These are phyloP conservation scores for Listronotus bonariensis DNA, from an alignment of 1,140 invertebrate species.

Conservation along the genomic window DNA sequence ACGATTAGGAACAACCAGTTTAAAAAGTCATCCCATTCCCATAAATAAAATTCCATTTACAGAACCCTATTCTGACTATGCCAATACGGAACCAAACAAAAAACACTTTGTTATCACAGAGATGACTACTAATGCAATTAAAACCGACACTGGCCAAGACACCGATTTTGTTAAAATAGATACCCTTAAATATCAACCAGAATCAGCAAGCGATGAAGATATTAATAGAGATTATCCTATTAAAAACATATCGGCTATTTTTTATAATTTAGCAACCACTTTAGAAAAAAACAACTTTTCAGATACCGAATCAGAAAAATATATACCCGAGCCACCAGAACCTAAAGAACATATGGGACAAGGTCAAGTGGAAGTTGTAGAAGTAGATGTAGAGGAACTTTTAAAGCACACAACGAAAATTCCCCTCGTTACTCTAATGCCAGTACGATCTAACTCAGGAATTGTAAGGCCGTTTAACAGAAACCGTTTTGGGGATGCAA, in stretches of 20 bases:
- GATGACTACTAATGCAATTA: conserved; percentile 32
- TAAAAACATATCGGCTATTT: conserved; percentile 45
- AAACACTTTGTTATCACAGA: conserved; percentile 17
- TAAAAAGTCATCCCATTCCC: conserved; percentile 67
- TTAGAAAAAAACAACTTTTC: conserved; percentile 57
- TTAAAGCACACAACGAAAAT: conserved; percentile 57
- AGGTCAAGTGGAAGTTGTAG: conserved; percentile 54
- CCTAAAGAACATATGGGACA: conserved; percentile 40
- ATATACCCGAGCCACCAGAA: conserved; percentile 12
- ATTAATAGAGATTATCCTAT: conserved; percentile 27
- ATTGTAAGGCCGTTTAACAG: conserved; percentile 61
- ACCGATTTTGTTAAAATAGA: conserved; percentile 43
- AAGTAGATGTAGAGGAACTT: conserved; percentile 50
- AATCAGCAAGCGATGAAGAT: conserved; percentile 26
- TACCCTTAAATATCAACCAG: conserved; percentile 45
- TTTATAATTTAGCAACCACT: conserved; percentile 47
- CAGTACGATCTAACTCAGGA: conserved; percentile 66
- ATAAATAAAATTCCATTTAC: conserved; percentile 66
- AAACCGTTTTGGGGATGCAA: conserved; percentile 55
- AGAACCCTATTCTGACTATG: conserved; percentile 53
- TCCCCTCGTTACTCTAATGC: conserved; percentile 62
- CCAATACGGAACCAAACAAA: conserved; percentile 43
- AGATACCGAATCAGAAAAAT: conserved; percentile 52
- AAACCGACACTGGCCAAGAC: conserved; percentile 21
- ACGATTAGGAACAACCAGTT: conserved; percentile 60